Evolutionary conservation across 1,140 invertebrate genomes (phyloP), one percentile per base, ranked within the genome.

Genomic region (Orchestia grillus): DNA sequence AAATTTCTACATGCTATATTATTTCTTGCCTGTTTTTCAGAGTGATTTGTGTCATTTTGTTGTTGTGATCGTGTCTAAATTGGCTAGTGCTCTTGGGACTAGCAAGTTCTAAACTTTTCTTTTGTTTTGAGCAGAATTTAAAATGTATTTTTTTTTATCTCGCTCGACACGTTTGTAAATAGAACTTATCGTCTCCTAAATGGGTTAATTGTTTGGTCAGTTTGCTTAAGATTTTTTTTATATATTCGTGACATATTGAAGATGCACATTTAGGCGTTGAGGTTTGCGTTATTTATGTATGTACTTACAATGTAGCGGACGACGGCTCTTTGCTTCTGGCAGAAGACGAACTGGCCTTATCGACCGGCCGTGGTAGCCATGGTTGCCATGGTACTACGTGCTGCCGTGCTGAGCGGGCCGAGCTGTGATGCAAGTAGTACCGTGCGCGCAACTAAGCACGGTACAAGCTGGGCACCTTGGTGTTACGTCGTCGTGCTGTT

Each of bases 201-300:
- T 77, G 62, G 62, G 62, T 77, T 77, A 45, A 44, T 94, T 44
- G 43, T 47, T 94, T 94, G 44, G 44, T 94, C 43, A 45, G 40
- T 94, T 94, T 45, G 92, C 6, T 43, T 91, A 45, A 94, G 44
- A 94, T 19, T n/a, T 94, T 44, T 92, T 94, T 94, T 94, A 94
- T 94, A 44, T 94, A 47, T 94, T 94, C 44, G 92, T 94, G 92
- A 44, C 0, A 45, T 94, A 44, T 94, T 94, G 92, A 44, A 94
- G 92, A 47, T 45, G 92, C 92, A 94, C 92, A n/a, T 45, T 44
- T 47, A 94, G 43, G 44, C 44, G 92, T 94, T 94, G 92, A 94
- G 92, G 90, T 44, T 94, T 94, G 92, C 92, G 41, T 94, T 94
- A 94, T 94, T 94, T 94, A 94, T 94, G 90, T 92, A 88, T n/a